phyloP scores from a whole-genome alignment of 2,888 invertebrate species.

The Leptopilina syphax region DNA sequence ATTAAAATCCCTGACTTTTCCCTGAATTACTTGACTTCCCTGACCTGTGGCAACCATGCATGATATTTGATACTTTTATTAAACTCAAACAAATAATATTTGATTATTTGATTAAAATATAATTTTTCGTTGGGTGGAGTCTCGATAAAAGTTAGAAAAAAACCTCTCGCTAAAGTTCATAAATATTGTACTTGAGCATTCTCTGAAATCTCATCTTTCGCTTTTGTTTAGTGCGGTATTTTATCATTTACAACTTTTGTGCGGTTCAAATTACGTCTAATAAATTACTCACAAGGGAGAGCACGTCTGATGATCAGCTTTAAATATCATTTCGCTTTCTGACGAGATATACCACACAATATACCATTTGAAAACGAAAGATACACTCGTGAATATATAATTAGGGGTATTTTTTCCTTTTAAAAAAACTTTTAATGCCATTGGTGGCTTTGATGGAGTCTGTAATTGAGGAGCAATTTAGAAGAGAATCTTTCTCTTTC shows the following conservation, averaged over 20 bases:
- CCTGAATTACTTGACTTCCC: no score
- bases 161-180: no score
- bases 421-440: not conserved
- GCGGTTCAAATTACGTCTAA: not conserved
- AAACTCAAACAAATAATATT: no score
- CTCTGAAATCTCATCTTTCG: no score
- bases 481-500: not conserved
- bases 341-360: not conserved
- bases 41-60: no score
- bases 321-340: not conserved
- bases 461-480: constrained; percentile 23
- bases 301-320: not conserved
- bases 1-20: no score
- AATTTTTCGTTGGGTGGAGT: no score
- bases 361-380: not conserved
- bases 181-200: no score
- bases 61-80: no score
- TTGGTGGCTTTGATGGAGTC: constrained; percentile 1
- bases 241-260: not conserved
- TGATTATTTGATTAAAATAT: no score
- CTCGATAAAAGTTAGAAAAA: no score
- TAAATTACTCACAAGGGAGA: not conserved
- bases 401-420: not conserved
- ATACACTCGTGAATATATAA: not conserved
- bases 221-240: no score